Percentiles rank a stretch among this genome's conserved stretches.
Evolutionary conservation across 2,888 invertebrate species (phyloP).

Genomic region (Gryllus longicercus): DNA sequence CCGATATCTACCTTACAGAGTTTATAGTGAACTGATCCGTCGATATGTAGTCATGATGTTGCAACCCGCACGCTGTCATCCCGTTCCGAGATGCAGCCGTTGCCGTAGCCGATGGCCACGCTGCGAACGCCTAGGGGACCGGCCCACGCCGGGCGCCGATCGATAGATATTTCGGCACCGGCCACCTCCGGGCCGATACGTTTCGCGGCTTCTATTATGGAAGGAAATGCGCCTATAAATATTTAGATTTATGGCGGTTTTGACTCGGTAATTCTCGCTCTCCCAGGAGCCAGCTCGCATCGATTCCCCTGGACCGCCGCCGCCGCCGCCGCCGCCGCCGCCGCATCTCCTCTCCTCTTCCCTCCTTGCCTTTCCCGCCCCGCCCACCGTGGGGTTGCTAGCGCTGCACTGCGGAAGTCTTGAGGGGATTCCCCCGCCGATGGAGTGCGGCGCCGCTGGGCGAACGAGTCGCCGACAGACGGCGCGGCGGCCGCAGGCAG

Average conservation of each 20-base stretch:
- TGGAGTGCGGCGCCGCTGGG: background rate
- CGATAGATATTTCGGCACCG: background rate
- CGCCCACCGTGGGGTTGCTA: background rate
- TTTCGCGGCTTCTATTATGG: conserved; percentile 9
- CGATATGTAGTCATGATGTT: too few species aligned
- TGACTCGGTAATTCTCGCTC: conserved; percentile 9
- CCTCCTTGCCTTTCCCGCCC: too few species aligned
- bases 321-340: too few species aligned
- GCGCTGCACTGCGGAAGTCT: conserved; percentile 8
- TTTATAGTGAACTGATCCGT: too few species aligned
- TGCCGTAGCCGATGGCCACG: background rate
- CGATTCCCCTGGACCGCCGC: background rate
- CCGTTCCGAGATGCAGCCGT: background rate
- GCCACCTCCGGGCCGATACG: background rate
- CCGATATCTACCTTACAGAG: too few species aligned
- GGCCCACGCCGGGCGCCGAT: background rate
- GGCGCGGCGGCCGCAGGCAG: background rate
- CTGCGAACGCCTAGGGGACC: background rate
- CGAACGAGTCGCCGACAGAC: background rate
- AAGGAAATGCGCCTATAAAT: conserved; percentile 17
- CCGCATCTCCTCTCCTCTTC: too few species aligned
- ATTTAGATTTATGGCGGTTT: conserved; percentile 17
- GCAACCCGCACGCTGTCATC: too few species aligned
- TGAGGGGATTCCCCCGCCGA: background rate
- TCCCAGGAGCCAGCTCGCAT: background rate